phyloP scores from a whole-genome alignment of 2,113 vertebrate genomes.

The Strigops habroptila region DNA sequence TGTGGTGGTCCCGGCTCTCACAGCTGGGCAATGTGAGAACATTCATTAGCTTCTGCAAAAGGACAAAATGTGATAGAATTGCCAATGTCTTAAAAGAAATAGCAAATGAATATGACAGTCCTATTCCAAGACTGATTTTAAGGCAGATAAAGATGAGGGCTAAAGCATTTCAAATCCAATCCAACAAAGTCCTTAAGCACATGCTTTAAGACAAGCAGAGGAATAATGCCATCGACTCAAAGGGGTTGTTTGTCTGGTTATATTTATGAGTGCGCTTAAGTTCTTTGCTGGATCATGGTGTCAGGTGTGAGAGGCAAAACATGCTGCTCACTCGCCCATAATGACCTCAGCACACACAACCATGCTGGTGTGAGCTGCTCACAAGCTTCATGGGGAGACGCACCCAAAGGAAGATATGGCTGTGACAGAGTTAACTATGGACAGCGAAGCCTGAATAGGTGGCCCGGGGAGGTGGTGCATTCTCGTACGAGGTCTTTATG shows the following conservation, averaged over 20 bases:
- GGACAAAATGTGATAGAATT: neutral
- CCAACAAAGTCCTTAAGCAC: conserved; percentile 43
- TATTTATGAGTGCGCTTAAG: conserved; percentile 7
- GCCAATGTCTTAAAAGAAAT: neutral
- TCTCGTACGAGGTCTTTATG: neutral
- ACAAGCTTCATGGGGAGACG: rapidly evolving
- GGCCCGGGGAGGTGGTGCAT: neutral
- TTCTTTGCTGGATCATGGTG: conserved; percentile 6
- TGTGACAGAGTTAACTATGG: rapidly evolving
- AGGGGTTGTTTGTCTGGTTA: neutral
- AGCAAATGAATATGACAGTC: neutral
- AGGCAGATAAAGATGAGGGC: conserved; percentile 23
- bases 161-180: conserved; percentile 53
- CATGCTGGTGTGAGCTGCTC: neutral
- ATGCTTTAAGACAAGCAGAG: conserved; percentile 39
- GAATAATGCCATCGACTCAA: conserved; percentile 1
- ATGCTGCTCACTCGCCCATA: rapidly evolving
- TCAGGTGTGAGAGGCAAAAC: neutral
- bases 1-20: neutral
- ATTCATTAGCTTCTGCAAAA: neutral
- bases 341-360: rapidly evolving
- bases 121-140: conserved; percentile 11
- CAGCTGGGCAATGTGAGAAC: rapidly evolving
- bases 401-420: neutral
- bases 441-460: neutral